Evolutionary conservation across 2,113 vertebrate genomes (phyloP), one percentile per base, ranked within the genome.

Genomic region (Redunca redunca): DNA sequence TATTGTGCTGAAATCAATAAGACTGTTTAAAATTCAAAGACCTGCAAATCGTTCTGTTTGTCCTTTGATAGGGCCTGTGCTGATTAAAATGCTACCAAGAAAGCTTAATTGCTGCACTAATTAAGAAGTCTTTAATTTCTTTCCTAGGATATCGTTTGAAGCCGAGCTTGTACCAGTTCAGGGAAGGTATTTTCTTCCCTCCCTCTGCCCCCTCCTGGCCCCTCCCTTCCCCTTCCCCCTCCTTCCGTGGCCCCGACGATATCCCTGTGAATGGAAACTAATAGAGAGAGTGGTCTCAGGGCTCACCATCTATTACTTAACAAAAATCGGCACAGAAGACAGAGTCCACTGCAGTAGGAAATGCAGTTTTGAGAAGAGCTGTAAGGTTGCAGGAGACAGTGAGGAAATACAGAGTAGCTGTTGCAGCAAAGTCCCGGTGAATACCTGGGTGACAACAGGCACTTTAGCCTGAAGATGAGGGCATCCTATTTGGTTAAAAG

Each of bases 71-170:
- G 99, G 99, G 99, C 98, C 99, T 99, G 97, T 96, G 98, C 99
- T 99, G 99, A 99, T 99, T 99, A 99, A 99, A 99, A 99, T 99
- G 99, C 99, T 98, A 99, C 99, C 99, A 99, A 99, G 99, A 99
- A 99, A 98, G 99, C 99, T 98, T 99, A 99, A 99, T 99, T 99
- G 99, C 99, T 98, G 99, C 99, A 99, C 99, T 99, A 99, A 99
- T 99, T 99, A 99, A 99, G 99, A 99, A 99, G 99, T 99, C 99
- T 99, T 99, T 99, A 99, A 99, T 99, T 99, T 99, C 98, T 99
- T 99, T 99, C 98, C 98, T 99, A 98, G 98, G 98, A 99, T 99
- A 99, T 98, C 99, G 98, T 99, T 99, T 99, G 99, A 99, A 99
- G 98, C 99, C 97, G 96, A 98, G 96, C 98, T 99, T 98, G 85